Conservation (phyloP, 2,888 invertebrate species). For the Pristionchus mayeri region DNA sequence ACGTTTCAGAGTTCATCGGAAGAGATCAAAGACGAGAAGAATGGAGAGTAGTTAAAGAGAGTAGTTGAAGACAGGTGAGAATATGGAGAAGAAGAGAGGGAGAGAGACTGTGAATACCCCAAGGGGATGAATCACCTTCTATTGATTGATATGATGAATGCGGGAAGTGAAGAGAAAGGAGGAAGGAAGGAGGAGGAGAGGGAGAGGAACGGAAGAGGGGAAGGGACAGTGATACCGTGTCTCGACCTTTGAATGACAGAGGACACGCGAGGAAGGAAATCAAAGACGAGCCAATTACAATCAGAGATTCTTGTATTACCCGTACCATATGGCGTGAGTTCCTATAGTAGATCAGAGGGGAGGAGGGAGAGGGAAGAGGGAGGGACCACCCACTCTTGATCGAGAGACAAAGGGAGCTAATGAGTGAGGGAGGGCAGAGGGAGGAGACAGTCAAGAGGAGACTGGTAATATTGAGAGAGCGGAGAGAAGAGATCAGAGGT, state of each 20-base stretch:
- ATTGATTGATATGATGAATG: slow-evolving; percentile 23
- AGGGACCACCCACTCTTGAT: not conserved
- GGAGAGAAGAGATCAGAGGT: not conserved
- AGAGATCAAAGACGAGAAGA: slow-evolving; percentile 2
- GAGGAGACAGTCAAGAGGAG: not conserved
- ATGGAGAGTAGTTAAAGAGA: not conserved
- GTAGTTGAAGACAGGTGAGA: not conserved
- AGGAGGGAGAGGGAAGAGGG: not conserved
- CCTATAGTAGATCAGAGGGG: not conserved
- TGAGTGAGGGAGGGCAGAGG: slow-evolving; percentile 2
- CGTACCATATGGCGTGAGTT: not conserved
- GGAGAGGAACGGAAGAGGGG: not conserved
- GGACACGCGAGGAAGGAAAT: not conserved
- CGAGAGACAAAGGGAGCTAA: slow-evolving; percentile 19
- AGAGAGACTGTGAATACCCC: slow-evolving; percentile 1
- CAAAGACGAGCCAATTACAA: slow-evolving; percentile 25
- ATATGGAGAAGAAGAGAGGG: not conserved
- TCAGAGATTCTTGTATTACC: slow-evolving; percentile 18
- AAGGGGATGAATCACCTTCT: not conserved
- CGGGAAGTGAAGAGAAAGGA: not conserved
- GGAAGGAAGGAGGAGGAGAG: not conserved
- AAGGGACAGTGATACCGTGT: not conserved
- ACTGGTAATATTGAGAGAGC: slow-evolving; percentile 9
- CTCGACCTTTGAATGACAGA: slow-evolving; percentile 24
- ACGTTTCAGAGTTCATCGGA: not conserved